These are phyloP conservation scores for Erythrolamprus reginae DNA, from an alignment of 2,113 vertebrate species.

Conservation along the genomic window DNA sequence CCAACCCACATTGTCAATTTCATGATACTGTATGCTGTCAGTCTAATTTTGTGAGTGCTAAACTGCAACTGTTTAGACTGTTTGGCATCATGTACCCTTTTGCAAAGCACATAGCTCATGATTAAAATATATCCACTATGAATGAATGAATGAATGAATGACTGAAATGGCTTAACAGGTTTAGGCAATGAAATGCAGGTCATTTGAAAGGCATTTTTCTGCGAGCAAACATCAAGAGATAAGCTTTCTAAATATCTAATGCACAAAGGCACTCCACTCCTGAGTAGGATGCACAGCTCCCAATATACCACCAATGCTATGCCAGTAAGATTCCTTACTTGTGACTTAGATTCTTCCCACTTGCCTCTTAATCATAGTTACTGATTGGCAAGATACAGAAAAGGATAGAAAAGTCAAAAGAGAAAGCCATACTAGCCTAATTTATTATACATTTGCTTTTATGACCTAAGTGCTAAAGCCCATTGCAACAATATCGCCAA, in stretches of 20 bases:
- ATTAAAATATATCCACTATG: not conserved
- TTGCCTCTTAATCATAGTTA: not conserved
- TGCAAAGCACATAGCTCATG: not conserved
- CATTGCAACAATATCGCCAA: no score
- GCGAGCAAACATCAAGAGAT: not conserved
- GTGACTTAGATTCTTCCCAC: not conserved
- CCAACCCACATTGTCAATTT: constrained; percentile 34
- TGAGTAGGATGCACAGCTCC: not conserved
- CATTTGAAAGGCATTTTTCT: not conserved
- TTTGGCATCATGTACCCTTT: not conserved
- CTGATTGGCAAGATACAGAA: not conserved
- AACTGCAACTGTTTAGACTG: constrained; percentile 15
- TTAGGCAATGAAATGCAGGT: not conserved
- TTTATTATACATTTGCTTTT: not conserved
- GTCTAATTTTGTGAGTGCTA: constrained; percentile 39
- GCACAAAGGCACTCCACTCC: not conserved
- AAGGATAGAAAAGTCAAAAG: not conserved
- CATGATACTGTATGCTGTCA: constrained; percentile 16
- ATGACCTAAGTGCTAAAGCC: no score
- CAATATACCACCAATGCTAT: not conserved
- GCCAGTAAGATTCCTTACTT: not conserved
- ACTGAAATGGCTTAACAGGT: not conserved
- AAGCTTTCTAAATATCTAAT: not conserved
- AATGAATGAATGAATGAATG: not conserved
- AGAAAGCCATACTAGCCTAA: not conserved